Evolutionary conservation across 2,113 vertebrate genomes (phyloP).

Genomic region (Stegostoma tigrinum): DNA sequence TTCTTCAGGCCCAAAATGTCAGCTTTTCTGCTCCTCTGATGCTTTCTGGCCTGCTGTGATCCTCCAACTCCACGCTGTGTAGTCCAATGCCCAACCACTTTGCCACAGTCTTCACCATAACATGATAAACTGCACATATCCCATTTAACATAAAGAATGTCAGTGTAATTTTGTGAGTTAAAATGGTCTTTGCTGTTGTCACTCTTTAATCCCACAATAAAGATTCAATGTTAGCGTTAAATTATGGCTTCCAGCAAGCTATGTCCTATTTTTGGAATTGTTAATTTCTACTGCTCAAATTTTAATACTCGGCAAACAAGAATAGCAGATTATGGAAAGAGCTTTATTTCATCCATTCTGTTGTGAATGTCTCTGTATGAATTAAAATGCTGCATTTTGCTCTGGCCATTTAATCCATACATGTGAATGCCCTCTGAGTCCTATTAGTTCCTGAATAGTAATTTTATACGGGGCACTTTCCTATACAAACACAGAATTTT

Average conservation of each 20-base stretch:
- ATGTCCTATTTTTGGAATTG: neutral
- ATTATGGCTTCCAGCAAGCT: neutral
- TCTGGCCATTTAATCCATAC: slow-evolving; percentile 59
- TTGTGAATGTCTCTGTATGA: slow-evolving; percentile 45
- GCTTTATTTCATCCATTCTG: slow-evolving; percentile 44
- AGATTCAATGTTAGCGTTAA: neutral
- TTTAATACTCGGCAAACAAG: neutral
- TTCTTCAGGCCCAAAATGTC: no score
- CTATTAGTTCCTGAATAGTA: slow-evolving; percentile 55
- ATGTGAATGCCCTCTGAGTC: slow-evolving; percentile 50
- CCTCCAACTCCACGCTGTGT: no score
- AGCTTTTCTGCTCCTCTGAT: no score
- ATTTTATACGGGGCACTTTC: slow-evolving; percentile 36
- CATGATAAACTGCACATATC: neutral
- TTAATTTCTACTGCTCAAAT: neutral
- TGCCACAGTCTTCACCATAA: no score
- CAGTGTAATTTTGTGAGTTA: neutral
- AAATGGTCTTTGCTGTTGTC: neutral
- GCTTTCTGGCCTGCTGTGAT: no score
- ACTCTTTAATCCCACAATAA: neutral
- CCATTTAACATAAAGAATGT: neutral
- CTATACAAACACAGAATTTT: slow-evolving; percentile 6
- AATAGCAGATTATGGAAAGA: neutral
- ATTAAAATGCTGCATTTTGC: slow-evolving; percentile 59
- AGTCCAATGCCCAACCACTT: no score